Conservation (phyloP, 2,888 invertebrate genomes). For the Drosophila percnosoma region DNA sequence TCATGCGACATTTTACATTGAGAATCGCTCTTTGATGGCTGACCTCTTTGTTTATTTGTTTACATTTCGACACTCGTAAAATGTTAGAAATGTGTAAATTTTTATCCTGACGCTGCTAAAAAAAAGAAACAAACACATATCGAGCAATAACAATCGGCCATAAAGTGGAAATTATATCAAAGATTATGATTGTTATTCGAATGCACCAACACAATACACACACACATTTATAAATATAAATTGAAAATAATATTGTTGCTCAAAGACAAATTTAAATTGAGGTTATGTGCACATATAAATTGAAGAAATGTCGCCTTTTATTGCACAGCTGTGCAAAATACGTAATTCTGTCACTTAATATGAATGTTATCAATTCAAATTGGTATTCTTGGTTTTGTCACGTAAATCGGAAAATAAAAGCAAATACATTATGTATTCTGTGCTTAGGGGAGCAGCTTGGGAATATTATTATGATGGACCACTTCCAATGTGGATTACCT, state of each 20-base stretch:
- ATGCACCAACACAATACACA: conserved; percentile 4
- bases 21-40: conserved; percentile 74
- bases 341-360: not conserved
- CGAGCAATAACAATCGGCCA: conserved; percentile 61
- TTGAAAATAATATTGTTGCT: conserved; percentile 68
- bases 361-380: not conserved
- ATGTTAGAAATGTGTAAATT: conserved; percentile 76
- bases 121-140: conserved; percentile 18
- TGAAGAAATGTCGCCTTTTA: not conserved
- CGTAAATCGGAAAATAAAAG: not conserved
- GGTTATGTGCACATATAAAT: not conserved
- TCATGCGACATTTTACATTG: conserved; percentile 66
- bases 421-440: not conserved
- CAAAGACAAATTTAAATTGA: conserved; percentile 22
- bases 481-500: not conserved
- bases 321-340: conserved; percentile 3
- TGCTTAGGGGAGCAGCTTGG: not conserved
- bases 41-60: conserved; percentile 74
- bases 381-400: not conserved
- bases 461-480: not conserved
- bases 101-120: conserved; percentile 42
- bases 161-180: conserved; percentile 74
- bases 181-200: conserved; percentile 76
- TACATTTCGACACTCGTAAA: conserved; percentile 69
- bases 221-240: conserved; percentile 69